Base-by-base conservation (phyloP, 2,888 invertebrate species). In the Hyles lineata region DNA sequence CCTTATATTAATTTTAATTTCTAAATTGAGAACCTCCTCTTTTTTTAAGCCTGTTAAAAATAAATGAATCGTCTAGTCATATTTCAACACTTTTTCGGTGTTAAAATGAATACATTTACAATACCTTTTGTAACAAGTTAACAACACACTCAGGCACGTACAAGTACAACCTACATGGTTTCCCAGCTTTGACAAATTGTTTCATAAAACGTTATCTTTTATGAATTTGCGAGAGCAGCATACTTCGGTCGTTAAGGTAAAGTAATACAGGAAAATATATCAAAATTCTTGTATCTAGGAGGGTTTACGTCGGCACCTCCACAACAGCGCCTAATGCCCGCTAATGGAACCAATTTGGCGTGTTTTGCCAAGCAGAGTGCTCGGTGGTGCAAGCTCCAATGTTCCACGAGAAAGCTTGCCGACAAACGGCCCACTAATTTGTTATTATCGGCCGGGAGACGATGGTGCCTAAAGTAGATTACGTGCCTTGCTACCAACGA, bases 321-420 rank as follows among this genome's bases (percentile, higher is more conserved):
- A 35, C 55, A 63, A 67, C 67, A 55, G 17, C 76, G 82, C 76
- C 81, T 90, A 90, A 88, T 89, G 89, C 83, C 80, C 86, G 77
- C 83, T 91, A 90, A 91, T 91, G 90, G 89, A 87, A 82, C 83
- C 89, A 90, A 91, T 91, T 91, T 91, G 80, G 82, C 83, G 82
- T 89, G 89, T 89, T 89, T 88, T 85, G 86, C 82, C 81, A 78
- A 84, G 79, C 82, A 74, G 74, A 76, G 70, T 73, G 75, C 72
- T 71, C 75, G 77, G 59, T 50, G 67, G 67, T 50, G 21, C 67
- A 50, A 74, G 69, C 62, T 55, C 50, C 9, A 67, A 60, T 25
- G 50, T 63, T 67, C 58, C 52, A 67, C 67, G 59, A 70, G 72
- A 76, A 73, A 69, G 70, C 71, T 74, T 69, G 75, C 67, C 70